Percentiles rank a stretch among this genome's conserved stretches.
Evolutionary conservation across 2,888 invertebrate species (phyloP).

Genomic region (Lottia gigantea): DNA sequence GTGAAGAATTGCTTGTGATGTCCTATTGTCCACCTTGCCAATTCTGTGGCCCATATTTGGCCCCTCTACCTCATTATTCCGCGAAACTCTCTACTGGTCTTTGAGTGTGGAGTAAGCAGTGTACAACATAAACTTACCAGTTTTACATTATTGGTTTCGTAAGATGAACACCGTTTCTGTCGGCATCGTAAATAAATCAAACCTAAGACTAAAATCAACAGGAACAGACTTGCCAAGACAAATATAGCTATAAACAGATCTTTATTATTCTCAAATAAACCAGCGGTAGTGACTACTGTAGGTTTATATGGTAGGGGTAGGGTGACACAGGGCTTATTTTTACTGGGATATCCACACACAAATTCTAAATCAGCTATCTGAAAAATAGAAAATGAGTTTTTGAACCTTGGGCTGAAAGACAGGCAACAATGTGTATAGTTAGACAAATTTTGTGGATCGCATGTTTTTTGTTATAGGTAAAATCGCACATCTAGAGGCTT

Average conservation of each 20-base stretch:
- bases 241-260: slow-evolving; percentile 20
- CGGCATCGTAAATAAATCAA: slow-evolving; percentile 11
- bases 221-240: slow-evolving; percentile 3
- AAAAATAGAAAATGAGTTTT: background rate
- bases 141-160: background rate
- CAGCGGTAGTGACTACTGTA: background rate
- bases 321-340: background rate
- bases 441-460: too few species aligned
- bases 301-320: background rate
- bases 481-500: too few species aligned
- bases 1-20: too few species aligned
- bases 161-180: background rate
- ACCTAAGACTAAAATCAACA: slow-evolving; percentile 12
- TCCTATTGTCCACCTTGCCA: too few species aligned
- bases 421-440: too few species aligned
- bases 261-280: slow-evolving; percentile 13
- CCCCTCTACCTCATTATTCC: too few species aligned
- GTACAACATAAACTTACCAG: background rate
- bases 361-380: background rate
- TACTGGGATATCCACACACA: background rate
- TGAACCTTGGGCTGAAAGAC: too few species aligned
- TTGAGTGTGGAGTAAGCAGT: too few species aligned
- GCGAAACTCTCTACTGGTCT: too few species aligned
- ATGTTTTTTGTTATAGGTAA: too few species aligned
- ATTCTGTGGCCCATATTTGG: too few species aligned